Percentiles rank a stretch among this genome's conserved stretches.
Evolutionary conservation across 2,113 vertebrate genomes (phyloP).

Genomic region (Hypanus sabinus): DNA sequence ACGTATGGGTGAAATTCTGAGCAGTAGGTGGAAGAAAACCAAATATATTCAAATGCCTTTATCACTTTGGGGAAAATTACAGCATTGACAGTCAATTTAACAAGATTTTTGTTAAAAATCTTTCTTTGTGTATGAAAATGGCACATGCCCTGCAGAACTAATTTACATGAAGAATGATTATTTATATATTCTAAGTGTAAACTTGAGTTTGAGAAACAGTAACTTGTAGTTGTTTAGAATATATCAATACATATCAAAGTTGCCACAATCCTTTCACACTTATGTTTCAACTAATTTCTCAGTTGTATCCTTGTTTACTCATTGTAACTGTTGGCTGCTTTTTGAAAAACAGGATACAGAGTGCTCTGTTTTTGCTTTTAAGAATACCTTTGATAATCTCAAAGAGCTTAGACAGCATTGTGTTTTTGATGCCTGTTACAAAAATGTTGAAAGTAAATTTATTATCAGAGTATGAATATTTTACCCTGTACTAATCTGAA

Average conservation of each 20-base stretch:
- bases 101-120: too few relatives aligned
- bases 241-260: not conserved
- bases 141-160: not conserved
- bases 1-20: not conserved
- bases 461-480: too few relatives aligned
- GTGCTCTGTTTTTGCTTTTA: too few relatives aligned
- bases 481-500: too few relatives aligned
- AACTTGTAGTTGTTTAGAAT: not conserved
- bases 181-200: not conserved
- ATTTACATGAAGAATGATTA: not conserved
- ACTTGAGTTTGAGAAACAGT: not conserved
- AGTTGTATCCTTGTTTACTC: not conserved
- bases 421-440: too few relatives aligned
- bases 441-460: too few relatives aligned
- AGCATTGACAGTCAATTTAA: too few relatives aligned
- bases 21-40: not conserved
- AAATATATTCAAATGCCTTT: not conserved
- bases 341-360: not conserved
- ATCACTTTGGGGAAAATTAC: not conserved
- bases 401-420: too few relatives aligned
- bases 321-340: not conserved
- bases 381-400: too few relatives aligned
- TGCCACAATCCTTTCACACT: not conserved
- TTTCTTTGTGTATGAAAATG: not conserved
- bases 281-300: not conserved